Conservation (phyloP, 2,113 vertebrate species). For the Pluvialis apricaria region DNA sequence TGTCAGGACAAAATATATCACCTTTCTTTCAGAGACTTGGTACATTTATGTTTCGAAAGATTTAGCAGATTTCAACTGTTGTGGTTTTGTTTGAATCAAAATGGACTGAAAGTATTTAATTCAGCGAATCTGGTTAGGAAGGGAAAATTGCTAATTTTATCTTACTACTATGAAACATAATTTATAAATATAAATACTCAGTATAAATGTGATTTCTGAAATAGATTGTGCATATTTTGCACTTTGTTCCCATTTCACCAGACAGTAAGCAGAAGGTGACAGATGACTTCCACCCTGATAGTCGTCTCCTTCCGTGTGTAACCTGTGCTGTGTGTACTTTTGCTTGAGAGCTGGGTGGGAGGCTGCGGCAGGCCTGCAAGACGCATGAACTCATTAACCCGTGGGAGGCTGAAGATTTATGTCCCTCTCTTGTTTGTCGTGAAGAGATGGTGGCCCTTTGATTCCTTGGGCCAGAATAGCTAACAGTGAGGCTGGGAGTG, state of each 20-base stretch:
- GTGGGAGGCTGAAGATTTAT: background rate
- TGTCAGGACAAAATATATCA: background rate
- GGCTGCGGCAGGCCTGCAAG: background rate
- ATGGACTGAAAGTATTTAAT: background rate
- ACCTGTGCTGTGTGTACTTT: fast-evolving
- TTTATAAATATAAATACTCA: background rate
- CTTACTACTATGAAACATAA: background rate
- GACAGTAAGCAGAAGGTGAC: background rate
- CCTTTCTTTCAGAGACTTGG: background rate
- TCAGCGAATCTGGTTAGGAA: background rate
- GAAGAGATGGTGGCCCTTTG: background rate
- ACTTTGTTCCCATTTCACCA: background rate
- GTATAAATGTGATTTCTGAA: background rate
- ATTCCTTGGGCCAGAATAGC: background rate
- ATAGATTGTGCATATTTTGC: background rate
- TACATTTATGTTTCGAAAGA: background rate
- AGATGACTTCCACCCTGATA: background rate
- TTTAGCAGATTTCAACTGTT: background rate
- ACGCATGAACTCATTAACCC: fast-evolving
- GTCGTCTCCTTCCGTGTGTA: fast-evolving
- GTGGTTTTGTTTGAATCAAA: background rate
- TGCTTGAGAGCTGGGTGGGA: fast-evolving
- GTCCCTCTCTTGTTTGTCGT: too few species aligned
- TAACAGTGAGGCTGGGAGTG: background rate
- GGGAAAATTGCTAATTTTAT: background rate